Conservation (phyloP, 2,113 vertebrate species). For the Microcebus murinus region DNA sequence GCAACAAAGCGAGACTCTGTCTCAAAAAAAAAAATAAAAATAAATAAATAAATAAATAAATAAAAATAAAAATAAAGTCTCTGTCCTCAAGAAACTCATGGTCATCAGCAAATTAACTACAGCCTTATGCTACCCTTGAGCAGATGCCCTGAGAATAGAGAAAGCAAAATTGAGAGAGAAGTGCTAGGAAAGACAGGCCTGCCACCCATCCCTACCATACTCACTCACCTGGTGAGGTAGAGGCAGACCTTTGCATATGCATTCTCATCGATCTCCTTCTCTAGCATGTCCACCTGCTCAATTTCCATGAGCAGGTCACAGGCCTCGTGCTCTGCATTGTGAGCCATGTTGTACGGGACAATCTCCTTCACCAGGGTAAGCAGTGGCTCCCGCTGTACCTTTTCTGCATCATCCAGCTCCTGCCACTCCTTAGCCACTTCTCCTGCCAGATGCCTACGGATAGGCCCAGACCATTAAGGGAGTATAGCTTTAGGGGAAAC, state of each 20-base stretch:
- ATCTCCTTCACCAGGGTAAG: constrained; percentile 97
- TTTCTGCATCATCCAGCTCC: constrained; percentile 96
- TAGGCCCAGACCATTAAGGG: background rate
- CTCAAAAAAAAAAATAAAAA: too few species aligned
- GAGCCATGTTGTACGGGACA: constrained; percentile 98
- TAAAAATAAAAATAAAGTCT: background rate
- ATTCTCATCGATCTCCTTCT: constrained; percentile 96
- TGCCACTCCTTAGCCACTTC: constrained; percentile 99
- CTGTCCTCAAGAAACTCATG: constrained; percentile 18
- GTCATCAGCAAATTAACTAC: background rate
- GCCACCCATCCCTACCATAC: background rate
- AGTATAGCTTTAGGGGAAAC: background rate
- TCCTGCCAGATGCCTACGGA: constrained; percentile 93
- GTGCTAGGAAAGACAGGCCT: background rate
- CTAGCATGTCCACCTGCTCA: constrained; percentile 97
- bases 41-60: too few species aligned
- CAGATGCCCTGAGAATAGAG: background rate
- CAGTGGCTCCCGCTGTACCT: constrained; percentile 93
- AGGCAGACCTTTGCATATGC: constrained; percentile 99
- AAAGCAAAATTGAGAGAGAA: background rate
- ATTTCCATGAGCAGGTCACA: constrained; percentile 99
- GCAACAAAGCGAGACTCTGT: too few species aligned
- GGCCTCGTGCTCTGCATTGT: constrained; percentile 98
- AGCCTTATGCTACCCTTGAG: background rate
- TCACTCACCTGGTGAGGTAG: constrained; percentile 94